Evolutionary conservation across 2,888 invertebrate genomes (phyloP), one percentile per base, ranked within the genome.

Genomic region (Drosophila vallismaia): DNA sequence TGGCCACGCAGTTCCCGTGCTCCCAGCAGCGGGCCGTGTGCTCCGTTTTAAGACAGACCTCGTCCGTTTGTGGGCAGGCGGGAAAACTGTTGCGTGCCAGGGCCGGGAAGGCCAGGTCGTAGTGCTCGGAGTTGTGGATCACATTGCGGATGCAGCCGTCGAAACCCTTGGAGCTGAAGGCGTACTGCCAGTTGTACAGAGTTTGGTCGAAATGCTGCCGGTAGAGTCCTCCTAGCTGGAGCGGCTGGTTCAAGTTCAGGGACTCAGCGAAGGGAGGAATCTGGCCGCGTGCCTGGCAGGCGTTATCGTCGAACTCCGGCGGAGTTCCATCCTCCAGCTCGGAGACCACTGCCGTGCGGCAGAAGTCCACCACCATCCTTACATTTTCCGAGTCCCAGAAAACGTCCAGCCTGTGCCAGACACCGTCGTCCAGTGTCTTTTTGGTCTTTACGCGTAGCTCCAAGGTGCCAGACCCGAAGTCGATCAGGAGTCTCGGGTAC

Each of bases 71-170:
- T 0, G 96, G 96, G 90, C 99, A 99, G 10, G 98, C 98, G 7
- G 96, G 95, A 9, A 95, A 95, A 74, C 97, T 97, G 90, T 96
- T 95, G 86, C 96, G 93, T 0, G 96, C 95, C 54, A 97, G 92
- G 0, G 98, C 98, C 1, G 98, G 97, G 90, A 97, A 96, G 0
- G 97, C 98, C 74, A 99, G 92, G 90, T 99, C 99, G 91, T 99
- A 99, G 67, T 99, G 93, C 91, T 95, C 96, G 87, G 98, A 98
- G 89, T 99, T 99, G 90, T 99, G 98, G 86, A 98, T 94, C 31
- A 99, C 93, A 91, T 99, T 98, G 88, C 97, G 94, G 74, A 99
- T 96, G 92, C 99, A 99, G 14, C 99, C 99, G 89, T 97, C 96
- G 90, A 99, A 99, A 12, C 96, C 96, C 92, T 96, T 95, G 0